phyloP scores from a whole-genome alignment of 2,113 vertebrate genomes.

The rat (Rattus norvegicus) region GRCr8 NC_086031.1:81063001-81063500 shows the following conservation, averaged over 20 bases:
- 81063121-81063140: not conserved
- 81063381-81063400: not conserved
- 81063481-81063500: not conserved
- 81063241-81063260: not conserved
- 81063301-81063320: not conserved
- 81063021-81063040: rapidly evolving
- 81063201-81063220: not conserved
- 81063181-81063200: not conserved
- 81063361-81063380: not conserved
- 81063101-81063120: not conserved
- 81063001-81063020: rapidly evolving
- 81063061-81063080: not conserved
- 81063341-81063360: not conserved
- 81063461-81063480: not conserved
- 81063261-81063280: not conserved
- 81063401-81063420: not conserved
- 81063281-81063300: not conserved
- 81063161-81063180: not conserved
- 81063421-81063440: not conserved
- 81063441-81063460: not conserved
- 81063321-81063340: not conserved
- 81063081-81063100: not conserved
- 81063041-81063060: not conserved
- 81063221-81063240: not conserved
- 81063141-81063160: not conserved